phyloP scores from a whole-genome alignment of 2,797 vertebrate genomes.

The Eutrigla gurnardus region DNA sequence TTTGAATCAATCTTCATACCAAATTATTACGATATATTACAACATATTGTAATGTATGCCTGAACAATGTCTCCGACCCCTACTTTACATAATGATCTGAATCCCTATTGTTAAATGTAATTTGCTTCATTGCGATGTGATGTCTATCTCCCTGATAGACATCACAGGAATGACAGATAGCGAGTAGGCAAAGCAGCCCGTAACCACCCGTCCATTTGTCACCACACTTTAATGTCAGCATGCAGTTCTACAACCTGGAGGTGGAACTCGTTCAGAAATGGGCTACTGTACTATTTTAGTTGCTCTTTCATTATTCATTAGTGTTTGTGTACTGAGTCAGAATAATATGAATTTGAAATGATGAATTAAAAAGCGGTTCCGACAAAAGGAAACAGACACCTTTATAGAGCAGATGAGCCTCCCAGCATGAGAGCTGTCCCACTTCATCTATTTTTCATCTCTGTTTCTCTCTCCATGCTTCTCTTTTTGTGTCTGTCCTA shows the following conservation, averaged over 20 bases:
- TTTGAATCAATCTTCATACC: background rate
- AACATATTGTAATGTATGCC: background rate
- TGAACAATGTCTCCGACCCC: background rate
- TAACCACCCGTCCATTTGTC: background rate
- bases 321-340: conserved; percentile 37
- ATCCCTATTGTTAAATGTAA: background rate
- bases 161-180: background rate
- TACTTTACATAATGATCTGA: background rate
- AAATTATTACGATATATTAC: background rate
- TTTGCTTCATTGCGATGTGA: background rate
- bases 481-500: conserved; percentile 49
- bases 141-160: conserved; percentile 6
- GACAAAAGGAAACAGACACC: conserved; percentile 61
- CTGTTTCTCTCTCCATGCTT: conserved; percentile 26
- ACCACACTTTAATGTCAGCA: background rate
- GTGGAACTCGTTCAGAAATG: background rate
- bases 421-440: conserved; percentile 72
- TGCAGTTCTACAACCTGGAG: conserved; percentile 1
- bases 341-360: conserved; percentile 53
- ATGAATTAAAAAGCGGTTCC: conserved; percentile 48
- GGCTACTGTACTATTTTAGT: too few relatives aligned
- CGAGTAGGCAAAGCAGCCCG: background rate
- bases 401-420: conserved; percentile 73
- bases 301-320: conserved; percentile 24
- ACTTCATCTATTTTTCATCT: conserved; percentile 75